Evolutionary conservation across 2,797 vertebrate species (phyloP).

Genomic region (Anabacerthia variegaticeps): DNA sequence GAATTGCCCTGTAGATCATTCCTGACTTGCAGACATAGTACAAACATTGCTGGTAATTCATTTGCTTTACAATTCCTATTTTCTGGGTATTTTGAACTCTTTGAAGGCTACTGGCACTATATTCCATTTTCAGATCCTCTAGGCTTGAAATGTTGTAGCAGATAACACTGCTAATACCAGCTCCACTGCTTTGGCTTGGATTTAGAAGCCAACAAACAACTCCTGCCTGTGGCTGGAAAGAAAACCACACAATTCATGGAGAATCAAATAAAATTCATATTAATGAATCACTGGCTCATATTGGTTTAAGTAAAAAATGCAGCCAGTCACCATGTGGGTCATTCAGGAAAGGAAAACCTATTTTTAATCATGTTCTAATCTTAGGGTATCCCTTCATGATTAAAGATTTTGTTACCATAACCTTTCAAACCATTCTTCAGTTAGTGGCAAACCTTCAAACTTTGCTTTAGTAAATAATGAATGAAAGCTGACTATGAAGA

Average conservation of each 20-base stretch:
- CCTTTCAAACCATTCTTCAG: background rate
- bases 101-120: background rate
- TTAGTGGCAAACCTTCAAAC: background rate
- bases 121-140: background rate
- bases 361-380: slow-evolving; percentile 19
- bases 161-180: background rate
- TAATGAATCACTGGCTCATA: slow-evolving; percentile 1
- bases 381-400: background rate
- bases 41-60: background rate
- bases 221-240: background rate
- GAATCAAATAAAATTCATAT: background rate
- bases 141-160: background rate
- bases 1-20: background rate
- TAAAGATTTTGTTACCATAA: background rate
- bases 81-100: background rate
- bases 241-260: background rate
- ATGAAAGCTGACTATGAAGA: background rate
- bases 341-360: background rate
- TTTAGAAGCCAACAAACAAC: background rate
- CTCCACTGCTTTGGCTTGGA: background rate
- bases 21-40: background rate
- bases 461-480: slow-evolving; percentile 4
- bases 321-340: background rate
- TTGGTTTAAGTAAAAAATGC: background rate
- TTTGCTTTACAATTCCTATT: background rate